Percentiles rank a stretch among this genome's conserved stretches.
phyloP scores from a whole-genome alignment of 2,797 vertebrate genomes.

The Scleropages formosus region DNA sequence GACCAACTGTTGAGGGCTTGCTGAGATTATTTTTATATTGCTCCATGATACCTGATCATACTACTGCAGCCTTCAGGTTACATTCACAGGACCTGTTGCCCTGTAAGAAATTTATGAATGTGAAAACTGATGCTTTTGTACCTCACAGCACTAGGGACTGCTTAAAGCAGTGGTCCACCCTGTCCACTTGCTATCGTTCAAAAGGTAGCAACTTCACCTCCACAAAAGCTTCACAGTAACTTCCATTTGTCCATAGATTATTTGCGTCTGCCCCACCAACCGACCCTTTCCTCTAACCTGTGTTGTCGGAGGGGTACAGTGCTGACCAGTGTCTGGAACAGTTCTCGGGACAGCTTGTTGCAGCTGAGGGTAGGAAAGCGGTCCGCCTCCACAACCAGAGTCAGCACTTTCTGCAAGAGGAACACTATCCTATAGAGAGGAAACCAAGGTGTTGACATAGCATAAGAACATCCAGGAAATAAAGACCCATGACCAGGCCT shows the following conservation, averaged over 20 bases:
- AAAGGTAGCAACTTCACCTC: not conserved
- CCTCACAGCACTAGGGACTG: not conserved
- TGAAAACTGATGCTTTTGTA: too few relatives aligned
- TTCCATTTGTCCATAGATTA: too few relatives aligned
- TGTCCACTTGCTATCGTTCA: too few relatives aligned
- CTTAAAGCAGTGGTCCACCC: not conserved
- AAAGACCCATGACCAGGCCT: not conserved
- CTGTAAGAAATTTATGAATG: too few relatives aligned
- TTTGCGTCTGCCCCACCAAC: too few relatives aligned
- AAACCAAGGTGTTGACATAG: not conserved
- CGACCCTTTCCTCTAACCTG: constrained; percentile 61
- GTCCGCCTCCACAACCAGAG: constrained; percentile 87
- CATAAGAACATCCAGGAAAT: not conserved
- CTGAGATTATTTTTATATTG: too few relatives aligned
- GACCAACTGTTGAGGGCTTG: too few relatives aligned
- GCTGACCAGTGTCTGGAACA: constrained; percentile 74
- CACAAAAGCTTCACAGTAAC: not conserved
- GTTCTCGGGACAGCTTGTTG: constrained; percentile 78
- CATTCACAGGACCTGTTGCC: too few relatives aligned
- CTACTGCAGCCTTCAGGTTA: too few relatives aligned
- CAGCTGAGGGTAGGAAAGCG: constrained; percentile 77
- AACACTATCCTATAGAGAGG: constrained; percentile 64
- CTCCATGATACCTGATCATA: too few relatives aligned
- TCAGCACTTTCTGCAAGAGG: constrained; percentile 85
- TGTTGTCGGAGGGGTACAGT: constrained; percentile 64